phyloP scores from a whole-genome alignment of 2,797 vertebrate genomes.

The Morelia viridis region DNA sequence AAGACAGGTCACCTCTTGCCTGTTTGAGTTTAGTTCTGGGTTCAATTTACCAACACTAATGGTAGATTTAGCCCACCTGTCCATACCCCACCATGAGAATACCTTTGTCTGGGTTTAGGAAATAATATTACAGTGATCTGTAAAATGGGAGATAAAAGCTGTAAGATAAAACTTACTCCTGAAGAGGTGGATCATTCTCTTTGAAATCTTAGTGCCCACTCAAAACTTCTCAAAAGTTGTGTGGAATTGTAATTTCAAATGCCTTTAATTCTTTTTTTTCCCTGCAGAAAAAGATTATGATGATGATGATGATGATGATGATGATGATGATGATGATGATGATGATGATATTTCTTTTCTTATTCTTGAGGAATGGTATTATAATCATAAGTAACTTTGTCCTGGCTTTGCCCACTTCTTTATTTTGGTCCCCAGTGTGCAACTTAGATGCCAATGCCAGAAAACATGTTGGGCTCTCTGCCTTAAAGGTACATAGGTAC shows the following conservation, averaged over 20 bases:
- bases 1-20: too few relatives aligned
- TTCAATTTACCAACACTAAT: too few relatives aligned
- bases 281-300: not conserved
- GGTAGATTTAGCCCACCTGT: too few relatives aligned
- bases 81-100: too few relatives aligned
- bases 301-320: not conserved
- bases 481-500: not conserved
- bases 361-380: not conserved
- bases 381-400: not conserved
- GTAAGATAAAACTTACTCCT: too few relatives aligned
- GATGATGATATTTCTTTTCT: not conserved
- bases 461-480: not conserved
- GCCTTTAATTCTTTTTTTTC: not conserved
- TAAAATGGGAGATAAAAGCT: too few relatives aligned
- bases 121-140: too few relatives aligned
- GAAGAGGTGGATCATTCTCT: too few relatives aligned
- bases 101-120: too few relatives aligned
- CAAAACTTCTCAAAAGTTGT: too few relatives aligned
- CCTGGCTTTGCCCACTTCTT: not conserved
- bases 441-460: not conserved
- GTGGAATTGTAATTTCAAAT: not conserved
- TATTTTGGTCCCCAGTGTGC: not conserved
- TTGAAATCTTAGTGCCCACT: too few relatives aligned
- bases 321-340: not conserved
- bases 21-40: too few relatives aligned